phyloP scores from a whole-genome alignment of 1,140 invertebrate genomes.

The Drosophila grimshawi region DNA sequence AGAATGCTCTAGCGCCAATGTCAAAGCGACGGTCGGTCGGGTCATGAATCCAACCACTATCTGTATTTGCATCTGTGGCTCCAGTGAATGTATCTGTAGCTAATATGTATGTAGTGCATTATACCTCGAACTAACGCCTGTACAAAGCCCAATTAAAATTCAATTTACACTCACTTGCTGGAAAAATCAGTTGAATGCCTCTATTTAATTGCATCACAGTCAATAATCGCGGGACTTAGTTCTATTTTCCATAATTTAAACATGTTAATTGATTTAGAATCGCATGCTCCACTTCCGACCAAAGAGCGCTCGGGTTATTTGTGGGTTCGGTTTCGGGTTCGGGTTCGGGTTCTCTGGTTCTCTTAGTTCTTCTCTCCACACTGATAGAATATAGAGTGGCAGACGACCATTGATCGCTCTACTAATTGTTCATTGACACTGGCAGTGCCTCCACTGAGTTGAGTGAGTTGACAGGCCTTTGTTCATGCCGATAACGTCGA shows the following conservation, averaged over 20 bases:
- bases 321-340: too few relatives aligned
- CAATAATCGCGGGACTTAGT: constrained; percentile 61
- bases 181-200: constrained; percentile 31
- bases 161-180: constrained; percentile 33
- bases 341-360: neutral
- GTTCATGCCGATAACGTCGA: constrained; percentile 70
- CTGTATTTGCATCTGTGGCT: constrained; percentile 10
- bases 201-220: constrained; percentile 31
- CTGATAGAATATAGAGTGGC: constrained; percentile 6
- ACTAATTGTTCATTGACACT: constrained; percentile 78
- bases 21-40: constrained; percentile 44
- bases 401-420: constrained; percentile 75
- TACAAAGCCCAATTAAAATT: constrained; percentile 66
- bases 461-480: constrained; percentile 53
- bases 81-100: constrained; percentile 4
- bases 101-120: neutral
- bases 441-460: constrained; percentile 25
- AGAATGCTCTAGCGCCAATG: constrained; percentile 71
- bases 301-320: constrained; percentile 11
- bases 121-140: constrained; percentile 46
- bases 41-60: neutral
- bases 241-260: constrained; percentile 71
- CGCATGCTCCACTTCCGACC: constrained; percentile 75
- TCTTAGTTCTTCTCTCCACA: constrained; percentile 2
- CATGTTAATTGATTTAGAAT: constrained; percentile 80